Conservation (phyloP, 1,140 invertebrate species). For the Ptiloglossa arizonensis region DNA sequence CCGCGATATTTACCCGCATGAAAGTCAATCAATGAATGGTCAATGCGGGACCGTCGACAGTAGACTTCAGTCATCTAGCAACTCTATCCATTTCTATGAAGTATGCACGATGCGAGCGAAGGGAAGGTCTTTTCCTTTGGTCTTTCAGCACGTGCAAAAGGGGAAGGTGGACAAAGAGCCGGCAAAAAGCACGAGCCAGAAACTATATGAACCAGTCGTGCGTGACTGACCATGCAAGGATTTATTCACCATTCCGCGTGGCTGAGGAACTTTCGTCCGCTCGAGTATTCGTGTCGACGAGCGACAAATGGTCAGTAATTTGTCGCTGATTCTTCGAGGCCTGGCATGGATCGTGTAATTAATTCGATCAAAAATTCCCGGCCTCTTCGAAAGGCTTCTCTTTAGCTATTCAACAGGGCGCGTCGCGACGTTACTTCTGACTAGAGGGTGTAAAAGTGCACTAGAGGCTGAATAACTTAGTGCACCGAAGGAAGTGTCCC, state of each 20-base stretch:
- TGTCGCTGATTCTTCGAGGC: too few relatives aligned
- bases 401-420: not conserved
- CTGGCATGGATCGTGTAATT: conserved; percentile 12
- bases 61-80: too few relatives aligned
- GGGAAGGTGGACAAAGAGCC: conserved; percentile 10
- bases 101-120: not conserved
- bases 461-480: not conserved
- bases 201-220: conserved; percentile 15
- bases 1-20: not conserved
- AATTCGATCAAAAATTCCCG: conserved; percentile 40
- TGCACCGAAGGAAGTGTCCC: too few relatives aligned
- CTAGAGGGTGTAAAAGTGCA: not conserved
- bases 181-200: conserved; percentile 36
- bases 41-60: not conserved
- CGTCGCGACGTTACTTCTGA: not conserved
- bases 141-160: conserved; percentile 30
- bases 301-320: not conserved
- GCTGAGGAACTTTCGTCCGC: conserved; percentile 10
- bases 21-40: not conserved
- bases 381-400: not conserved
- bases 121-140: conserved; percentile 2
- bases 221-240: conserved; percentile 39
- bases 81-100: conserved; percentile 3
- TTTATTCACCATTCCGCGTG: conserved; percentile 33
- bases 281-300: too few relatives aligned